Conservation (phyloP, 2,888 invertebrate genomes). For the Tenthredo notha region DNA sequence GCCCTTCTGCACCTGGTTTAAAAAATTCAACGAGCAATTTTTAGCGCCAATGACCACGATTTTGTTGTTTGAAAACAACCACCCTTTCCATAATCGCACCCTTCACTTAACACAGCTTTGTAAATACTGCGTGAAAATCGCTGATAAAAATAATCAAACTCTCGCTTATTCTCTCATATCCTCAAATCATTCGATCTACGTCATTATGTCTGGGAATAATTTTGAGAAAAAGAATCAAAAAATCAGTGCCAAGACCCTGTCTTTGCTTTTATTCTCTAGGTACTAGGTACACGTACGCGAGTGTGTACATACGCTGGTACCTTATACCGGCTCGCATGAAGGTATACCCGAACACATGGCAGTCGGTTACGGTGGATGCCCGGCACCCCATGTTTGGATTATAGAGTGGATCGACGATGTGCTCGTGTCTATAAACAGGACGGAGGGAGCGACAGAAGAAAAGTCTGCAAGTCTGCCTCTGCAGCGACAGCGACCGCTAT, state of each 20-base stretch:
- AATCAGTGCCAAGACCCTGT: neutral
- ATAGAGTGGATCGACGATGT: slow-evolving; percentile 67
- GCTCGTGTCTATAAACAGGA: slow-evolving; percentile 72
- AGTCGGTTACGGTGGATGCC: slow-evolving; percentile 73
- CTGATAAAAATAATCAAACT: neutral
- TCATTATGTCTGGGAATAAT: neutral
- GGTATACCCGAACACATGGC: slow-evolving; percentile 70
- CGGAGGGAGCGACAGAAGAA: slow-evolving; percentile 59
- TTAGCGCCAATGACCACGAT: slow-evolving; percentile 31
- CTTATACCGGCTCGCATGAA: neutral
- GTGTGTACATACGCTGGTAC: neutral
- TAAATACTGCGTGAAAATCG: neutral
- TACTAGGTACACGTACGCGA: neutral
- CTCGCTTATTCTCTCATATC: neutral
- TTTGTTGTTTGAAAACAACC: slow-evolving; percentile 38
- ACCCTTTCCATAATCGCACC: neutral
- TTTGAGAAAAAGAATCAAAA: neutral
- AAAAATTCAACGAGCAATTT: slow-evolving; percentile 71
- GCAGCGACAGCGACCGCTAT: slow-evolving; percentile 65
- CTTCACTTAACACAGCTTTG: neutral
- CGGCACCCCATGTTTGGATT: slow-evolving; percentile 75
- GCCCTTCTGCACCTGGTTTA: slow-evolving; percentile 68
- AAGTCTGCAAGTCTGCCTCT: slow-evolving; percentile 59
- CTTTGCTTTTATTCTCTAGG: neutral
- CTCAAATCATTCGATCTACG: neutral